phyloP scores from a whole-genome alignment of 2,113 vertebrate species.

The Numenius arquata region DNA sequence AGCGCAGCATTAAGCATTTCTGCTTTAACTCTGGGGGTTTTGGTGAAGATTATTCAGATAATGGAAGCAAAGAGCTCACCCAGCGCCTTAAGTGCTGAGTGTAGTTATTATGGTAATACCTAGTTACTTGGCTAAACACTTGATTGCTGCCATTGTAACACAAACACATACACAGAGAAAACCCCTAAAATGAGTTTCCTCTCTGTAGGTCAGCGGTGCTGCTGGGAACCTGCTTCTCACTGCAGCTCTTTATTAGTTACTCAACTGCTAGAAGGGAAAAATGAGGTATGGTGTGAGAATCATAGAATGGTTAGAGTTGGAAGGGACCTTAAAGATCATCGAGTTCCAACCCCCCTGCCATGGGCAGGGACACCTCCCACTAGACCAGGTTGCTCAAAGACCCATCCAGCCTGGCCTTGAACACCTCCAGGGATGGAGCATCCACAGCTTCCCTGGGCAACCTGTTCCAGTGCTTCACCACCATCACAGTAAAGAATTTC shows the following conservation, averaged over 20 bases:
- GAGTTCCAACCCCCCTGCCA: too few species aligned
- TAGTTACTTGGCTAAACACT: neutral
- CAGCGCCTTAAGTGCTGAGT: neutral
- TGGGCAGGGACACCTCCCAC: too few species aligned
- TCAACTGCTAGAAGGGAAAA: neutral
- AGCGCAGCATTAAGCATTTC: neutral
- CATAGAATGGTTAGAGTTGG: too few species aligned
- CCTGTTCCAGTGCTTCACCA: too few species aligned
- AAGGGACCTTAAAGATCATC: too few species aligned
- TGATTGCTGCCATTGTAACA: neutral
- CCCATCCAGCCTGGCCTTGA: too few species aligned
- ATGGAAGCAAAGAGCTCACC: neutral
- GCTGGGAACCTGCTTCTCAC: neutral
- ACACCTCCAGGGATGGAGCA: too few species aligned
- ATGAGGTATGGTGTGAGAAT: neutral
- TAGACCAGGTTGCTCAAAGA: too few species aligned
- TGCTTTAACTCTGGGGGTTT: neutral
- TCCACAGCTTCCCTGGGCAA: too few species aligned
- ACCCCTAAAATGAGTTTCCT: neutral
- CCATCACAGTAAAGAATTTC: too few species aligned
- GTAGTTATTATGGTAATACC: neutral
- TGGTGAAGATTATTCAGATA: neutral
- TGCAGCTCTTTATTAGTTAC: neutral
- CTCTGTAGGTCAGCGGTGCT: neutral
- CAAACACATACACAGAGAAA: neutral